These are phyloP conservation scores for Drosophila formosana DNA, from an alignment of 2,888 invertebrate species.

Conservation along the genomic window DNA sequence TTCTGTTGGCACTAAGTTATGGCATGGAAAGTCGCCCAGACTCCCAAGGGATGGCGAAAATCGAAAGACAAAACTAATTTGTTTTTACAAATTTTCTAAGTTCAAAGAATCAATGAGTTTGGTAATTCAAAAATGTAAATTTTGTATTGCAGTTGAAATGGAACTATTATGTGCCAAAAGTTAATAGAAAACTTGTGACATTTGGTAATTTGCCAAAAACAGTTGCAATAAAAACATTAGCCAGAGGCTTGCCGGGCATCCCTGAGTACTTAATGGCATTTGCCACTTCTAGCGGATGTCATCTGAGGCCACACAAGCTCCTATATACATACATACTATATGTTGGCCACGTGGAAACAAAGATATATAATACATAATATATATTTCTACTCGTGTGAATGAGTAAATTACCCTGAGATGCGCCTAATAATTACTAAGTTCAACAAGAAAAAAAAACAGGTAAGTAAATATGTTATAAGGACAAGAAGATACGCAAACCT, in stretches of 20 bases:
- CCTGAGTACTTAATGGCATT: conserved; percentile 26
- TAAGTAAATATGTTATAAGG: conserved; percentile 16
- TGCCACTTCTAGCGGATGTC: conserved; percentile 38
- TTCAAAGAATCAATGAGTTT: background rate
- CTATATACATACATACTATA: conserved; percentile 36
- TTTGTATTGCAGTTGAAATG: background rate
- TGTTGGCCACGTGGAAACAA: conserved; percentile 19
- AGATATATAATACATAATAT: conserved; percentile 12
- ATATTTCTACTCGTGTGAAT: conserved; percentile 1
- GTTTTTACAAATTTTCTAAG: no score
- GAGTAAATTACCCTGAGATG: conserved; percentile 56
- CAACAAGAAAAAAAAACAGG: conserved; percentile 24
- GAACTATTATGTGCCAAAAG: background rate
- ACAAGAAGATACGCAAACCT: conserved; percentile 21
- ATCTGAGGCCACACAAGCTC: conserved; percentile 3
- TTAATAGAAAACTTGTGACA: background rate
- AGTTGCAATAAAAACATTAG: conserved; percentile 1
- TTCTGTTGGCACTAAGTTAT: no score
- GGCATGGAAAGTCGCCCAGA: no score
- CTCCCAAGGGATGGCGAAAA: no score
- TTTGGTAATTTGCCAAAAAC: background rate
- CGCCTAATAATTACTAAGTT: conserved; percentile 68
- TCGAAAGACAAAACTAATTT: no score
- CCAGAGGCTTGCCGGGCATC: conserved; percentile 29
- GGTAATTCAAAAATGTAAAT: background rate